Percentiles rank a stretch among this genome's conserved stretches.
phyloP scores from a whole-genome alignment of 2,113 vertebrate genomes.

The Notothenia rossii region DNA sequence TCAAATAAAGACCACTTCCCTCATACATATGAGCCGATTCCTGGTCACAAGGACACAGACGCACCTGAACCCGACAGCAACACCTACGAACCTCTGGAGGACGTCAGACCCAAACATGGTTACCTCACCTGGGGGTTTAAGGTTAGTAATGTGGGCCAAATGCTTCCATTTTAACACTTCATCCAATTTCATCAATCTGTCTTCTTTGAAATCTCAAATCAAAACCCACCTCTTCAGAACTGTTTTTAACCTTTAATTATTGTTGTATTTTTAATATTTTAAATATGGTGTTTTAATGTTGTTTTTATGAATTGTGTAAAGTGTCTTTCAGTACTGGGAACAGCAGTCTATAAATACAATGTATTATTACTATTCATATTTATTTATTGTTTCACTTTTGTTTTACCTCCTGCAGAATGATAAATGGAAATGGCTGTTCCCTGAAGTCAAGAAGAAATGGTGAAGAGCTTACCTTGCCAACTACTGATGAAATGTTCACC shows the following conservation, averaged over 20 bases:
- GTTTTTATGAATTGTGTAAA: no score
- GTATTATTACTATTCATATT: not conserved
- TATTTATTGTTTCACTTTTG: slow-evolving; percentile 12
- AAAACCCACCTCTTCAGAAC: no score
- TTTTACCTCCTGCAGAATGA: slow-evolving; percentile 80
- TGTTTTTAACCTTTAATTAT: no score
- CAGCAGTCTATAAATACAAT: no score
- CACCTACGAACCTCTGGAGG: slow-evolving; percentile 73
- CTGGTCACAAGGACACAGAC: slow-evolving; percentile 36
- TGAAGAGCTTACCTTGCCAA: slow-evolving; percentile 23
- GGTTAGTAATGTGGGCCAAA: slow-evolving; percentile 60
- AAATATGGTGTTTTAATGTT: no score
- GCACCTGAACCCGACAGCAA: slow-evolving; percentile 33
- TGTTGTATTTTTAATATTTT: no score
- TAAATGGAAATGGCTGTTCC: slow-evolving; percentile 85
- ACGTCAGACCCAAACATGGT: slow-evolving; percentile 67
- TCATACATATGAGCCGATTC: slow-evolving; percentile 76
- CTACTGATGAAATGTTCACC: slow-evolving; percentile 26
- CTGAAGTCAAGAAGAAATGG: slow-evolving; percentile 83
- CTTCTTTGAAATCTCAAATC: not conserved
- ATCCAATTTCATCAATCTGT: not conserved
- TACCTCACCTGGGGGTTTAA: slow-evolving; percentile 58
- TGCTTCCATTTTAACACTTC: not conserved
- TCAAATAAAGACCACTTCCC: slow-evolving; percentile 18
- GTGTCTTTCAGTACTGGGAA: no score